These are phyloP conservation scores for Chaetodon trifascialis DNA, from an alignment of 2,113 vertebrate genomes.

Conservation along the genomic window DNA sequence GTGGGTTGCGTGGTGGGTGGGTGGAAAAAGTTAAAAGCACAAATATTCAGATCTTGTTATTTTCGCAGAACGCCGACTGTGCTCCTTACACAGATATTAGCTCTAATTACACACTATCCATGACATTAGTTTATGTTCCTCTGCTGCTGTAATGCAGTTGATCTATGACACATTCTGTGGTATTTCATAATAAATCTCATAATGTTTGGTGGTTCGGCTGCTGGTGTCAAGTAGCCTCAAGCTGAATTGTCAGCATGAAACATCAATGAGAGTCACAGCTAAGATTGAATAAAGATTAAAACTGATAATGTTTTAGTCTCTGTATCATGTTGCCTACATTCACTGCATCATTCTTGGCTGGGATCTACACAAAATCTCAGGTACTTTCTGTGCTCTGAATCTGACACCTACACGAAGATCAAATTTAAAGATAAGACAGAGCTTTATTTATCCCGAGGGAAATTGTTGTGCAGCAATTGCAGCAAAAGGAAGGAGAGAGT, in stretches of 20 bases:
- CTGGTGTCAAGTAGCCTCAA: neutral
- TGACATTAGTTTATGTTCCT: neutral
- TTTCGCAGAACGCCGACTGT: neutral
- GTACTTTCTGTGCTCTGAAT: neutral
- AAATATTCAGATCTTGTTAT: neutral
- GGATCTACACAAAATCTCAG: neutral
- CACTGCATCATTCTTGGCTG: neutral
- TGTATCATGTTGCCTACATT: neutral
- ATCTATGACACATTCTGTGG: neutral
- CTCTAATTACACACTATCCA: neutral
- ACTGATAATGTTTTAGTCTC: neutral
- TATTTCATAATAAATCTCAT: neutral
- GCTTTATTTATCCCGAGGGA: neutral
- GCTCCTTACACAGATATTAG: neutral
- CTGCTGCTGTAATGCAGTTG: neutral
- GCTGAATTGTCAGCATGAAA: neutral
- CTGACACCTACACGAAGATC: neutral
- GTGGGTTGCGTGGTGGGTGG: too few species aligned
- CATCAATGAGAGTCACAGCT: neutral
- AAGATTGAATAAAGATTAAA: neutral
- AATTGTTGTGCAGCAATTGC: neutral
- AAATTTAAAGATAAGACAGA: neutral
- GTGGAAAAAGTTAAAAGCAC: neutral
- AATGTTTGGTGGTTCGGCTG: neutral
- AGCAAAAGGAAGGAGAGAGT: neutral